Percentiles rank a stretch among this genome's conserved stretches.
phyloP scores from a whole-genome alignment of 2,888 invertebrate species.

The Sphaerophoria taeniata region DNA sequence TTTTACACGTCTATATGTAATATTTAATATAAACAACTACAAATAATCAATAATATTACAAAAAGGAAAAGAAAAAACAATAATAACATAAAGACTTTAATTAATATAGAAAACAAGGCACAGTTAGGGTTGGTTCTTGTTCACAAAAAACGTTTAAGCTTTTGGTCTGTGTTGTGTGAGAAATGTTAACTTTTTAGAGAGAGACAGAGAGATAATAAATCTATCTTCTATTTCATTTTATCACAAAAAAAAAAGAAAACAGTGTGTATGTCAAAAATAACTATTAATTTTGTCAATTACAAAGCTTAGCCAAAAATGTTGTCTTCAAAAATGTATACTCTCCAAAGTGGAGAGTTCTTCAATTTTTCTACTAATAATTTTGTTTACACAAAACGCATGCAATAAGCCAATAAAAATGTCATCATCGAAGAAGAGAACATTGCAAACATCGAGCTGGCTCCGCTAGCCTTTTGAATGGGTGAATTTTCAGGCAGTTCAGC shows the following conservation, averaged over 20 bases:
- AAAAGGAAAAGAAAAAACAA: slow-evolving; percentile 21
- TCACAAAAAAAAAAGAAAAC: slow-evolving; percentile 3
- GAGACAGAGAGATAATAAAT: slow-evolving; percentile 13
- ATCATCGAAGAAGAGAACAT: slow-evolving; percentile 55
- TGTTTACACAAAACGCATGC: slow-evolving; percentile 50
- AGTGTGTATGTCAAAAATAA: too few species aligned
- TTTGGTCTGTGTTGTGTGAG: slow-evolving; percentile 42
- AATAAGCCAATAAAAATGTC: slow-evolving; percentile 65
- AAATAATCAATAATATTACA: slow-evolving; percentile 46
- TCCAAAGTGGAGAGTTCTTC: too few species aligned
- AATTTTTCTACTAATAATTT: neutral
- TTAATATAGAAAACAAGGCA: slow-evolving; percentile 60
- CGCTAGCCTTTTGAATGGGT: slow-evolving; percentile 55
- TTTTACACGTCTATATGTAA: neutral
- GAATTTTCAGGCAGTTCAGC: slow-evolving; percentile 64
- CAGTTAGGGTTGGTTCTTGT: slow-evolving; percentile 61
- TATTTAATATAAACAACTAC: slow-evolving; percentile 56
- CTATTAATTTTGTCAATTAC: neutral
- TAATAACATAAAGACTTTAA: slow-evolving; percentile 18
- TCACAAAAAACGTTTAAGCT: slow-evolving; percentile 19
- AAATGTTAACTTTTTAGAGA: neutral
- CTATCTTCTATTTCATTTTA: neutral
- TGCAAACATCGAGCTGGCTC: slow-evolving; percentile 50
- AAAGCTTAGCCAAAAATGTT: slow-evolving; percentile 6
- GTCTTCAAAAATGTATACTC: too few species aligned